Evolutionary conservation across 1,140 invertebrate genomes (phyloP).

Genomic region (Trichoplusia ni): DNA sequence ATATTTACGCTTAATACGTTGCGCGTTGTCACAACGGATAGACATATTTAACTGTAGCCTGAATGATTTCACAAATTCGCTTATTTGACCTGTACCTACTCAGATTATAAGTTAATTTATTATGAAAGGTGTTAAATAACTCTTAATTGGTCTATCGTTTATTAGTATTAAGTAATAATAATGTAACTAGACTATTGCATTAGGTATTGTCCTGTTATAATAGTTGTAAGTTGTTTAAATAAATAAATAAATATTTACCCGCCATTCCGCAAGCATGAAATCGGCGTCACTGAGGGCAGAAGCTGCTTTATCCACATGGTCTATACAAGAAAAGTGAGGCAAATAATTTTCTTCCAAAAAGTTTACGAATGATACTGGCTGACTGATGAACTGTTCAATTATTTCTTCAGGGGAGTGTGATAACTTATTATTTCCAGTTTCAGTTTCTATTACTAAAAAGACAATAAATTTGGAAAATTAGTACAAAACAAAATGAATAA

Average conservation of each 20-base stretch:
- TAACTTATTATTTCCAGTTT: constrained; percentile 72
- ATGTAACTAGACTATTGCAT: too few relatives aligned
- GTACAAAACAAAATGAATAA: neutral
- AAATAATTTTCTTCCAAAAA: constrained; percentile 90
- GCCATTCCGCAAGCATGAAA: constrained; percentile 85
- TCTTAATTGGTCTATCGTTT: too few relatives aligned
- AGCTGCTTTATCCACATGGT: constrained; percentile 81
- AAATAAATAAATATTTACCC: constrained; percentile 65
- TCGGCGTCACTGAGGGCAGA: constrained; percentile 85
- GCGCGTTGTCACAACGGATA: too few relatives aligned
- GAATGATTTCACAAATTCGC: too few relatives aligned
- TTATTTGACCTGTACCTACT: too few relatives aligned
- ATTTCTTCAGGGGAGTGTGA: constrained; percentile 85
- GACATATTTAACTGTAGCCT: too few relatives aligned
- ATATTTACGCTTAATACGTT: too few relatives aligned
- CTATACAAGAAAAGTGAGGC: constrained; percentile 84
- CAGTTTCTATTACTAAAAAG: constrained; percentile 50
- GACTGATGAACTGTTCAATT: constrained; percentile 84
- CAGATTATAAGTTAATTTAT: too few relatives aligned
- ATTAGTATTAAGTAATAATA: too few relatives aligned
- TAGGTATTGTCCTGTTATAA: too few relatives aligned
- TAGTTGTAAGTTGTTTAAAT: too few relatives aligned
- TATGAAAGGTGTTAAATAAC: too few relatives aligned
- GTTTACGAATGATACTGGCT: constrained; percentile 84
- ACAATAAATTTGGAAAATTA: constrained; percentile 9